Conservation (phyloP, 2,113 vertebrate species). For the Apteryx owenii region DNA sequence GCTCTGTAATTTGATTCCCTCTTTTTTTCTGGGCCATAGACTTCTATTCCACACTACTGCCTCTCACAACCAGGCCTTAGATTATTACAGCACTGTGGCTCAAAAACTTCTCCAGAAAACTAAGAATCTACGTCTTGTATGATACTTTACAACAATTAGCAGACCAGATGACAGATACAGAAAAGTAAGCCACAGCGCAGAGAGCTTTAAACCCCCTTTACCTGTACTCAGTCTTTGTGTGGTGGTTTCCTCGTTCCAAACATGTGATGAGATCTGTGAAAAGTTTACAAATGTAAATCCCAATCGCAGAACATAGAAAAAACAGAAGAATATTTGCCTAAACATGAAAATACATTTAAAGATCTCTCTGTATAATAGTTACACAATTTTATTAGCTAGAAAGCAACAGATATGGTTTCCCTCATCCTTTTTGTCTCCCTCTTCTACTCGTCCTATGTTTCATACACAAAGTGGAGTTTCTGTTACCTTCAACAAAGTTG, state of each 20-base stretch:
- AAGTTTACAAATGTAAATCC: constrained; percentile 54
- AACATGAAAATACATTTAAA: neutral
- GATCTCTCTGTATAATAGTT: neutral
- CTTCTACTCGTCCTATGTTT: neutral
- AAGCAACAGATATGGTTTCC: neutral
- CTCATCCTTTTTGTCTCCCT: neutral
- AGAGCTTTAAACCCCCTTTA: constrained; percentile 61
- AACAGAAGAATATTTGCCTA: neutral
- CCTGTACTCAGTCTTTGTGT: constrained; percentile 81
- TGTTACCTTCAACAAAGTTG: neutral
- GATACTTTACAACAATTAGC: neutral
- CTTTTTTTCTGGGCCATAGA: neutral
- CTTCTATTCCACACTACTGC: neutral
- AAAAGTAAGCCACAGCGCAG: neutral
- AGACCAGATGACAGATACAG: neutral
- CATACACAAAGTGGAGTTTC: neutral
- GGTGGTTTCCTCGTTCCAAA: constrained; percentile 83
- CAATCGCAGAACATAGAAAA: neutral
- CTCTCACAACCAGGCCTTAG: neutral
- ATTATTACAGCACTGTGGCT: neutral
- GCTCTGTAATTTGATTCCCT: neutral
- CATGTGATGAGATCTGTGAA: constrained; percentile 87
- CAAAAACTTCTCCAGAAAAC: neutral
- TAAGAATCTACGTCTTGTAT: neutral
- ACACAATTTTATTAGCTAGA: neutral